Conservation (phyloP, 2,113 vertebrate species). For the Cettia cetti region DNA sequence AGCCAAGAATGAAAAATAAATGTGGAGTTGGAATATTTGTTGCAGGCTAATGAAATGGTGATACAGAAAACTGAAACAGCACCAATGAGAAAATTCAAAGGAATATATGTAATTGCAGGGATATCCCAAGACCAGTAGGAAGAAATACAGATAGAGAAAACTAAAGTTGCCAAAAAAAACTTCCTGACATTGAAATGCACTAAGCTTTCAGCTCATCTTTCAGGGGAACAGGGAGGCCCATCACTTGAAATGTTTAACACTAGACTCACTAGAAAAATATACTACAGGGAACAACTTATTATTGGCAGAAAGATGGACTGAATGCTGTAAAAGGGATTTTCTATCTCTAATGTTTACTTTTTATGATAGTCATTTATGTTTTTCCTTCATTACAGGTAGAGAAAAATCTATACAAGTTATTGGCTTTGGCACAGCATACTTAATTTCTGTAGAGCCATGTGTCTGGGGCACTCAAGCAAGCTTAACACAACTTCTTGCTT, state of each 20-base stretch:
- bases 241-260: slow-evolving; percentile 28
- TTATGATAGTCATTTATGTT: slow-evolving; percentile 58
- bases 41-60: background rate
- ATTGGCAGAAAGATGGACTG: slow-evolving; percentile 58
- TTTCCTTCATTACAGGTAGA: slow-evolving; percentile 44
- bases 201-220: background rate
- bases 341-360: slow-evolving; percentile 60
- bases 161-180: slow-evolving; percentile 16
- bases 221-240: background rate
- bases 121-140: background rate
- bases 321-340: slow-evolving; percentile 63
- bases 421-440: background rate
- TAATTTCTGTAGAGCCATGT: slow-evolving; percentile 13
- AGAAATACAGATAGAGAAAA: background rate
- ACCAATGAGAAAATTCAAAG: background rate
- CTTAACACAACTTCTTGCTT: background rate
- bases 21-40: background rate
- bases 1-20: background rate
- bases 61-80: background rate
- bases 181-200: slow-evolving; percentile 37
- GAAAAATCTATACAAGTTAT: slow-evolving; percentile 63
- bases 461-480: background rate
- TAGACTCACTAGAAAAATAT: slow-evolving; percentile 4
- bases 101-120: background rate
- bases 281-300: slow-evolving; percentile 36